A percentile compares a stretch with the other conserved stretches of the same genome.
These are phyloP conservation scores for Heliornis fulica DNA, from an alignment of 2,113 vertebrate species.

Conservation along the genomic window DNA sequence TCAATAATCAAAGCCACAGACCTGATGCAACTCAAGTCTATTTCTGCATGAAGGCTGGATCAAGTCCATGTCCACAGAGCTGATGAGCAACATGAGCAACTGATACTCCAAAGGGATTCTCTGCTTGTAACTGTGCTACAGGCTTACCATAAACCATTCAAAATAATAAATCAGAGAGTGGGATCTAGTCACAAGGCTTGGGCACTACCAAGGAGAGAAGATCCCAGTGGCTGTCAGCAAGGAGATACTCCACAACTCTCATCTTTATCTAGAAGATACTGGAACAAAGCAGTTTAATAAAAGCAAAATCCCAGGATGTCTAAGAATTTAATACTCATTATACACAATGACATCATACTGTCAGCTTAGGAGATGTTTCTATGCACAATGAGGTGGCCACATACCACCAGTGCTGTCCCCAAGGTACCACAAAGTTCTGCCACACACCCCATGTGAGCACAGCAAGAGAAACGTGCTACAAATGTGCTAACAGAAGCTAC, in stretches of 20 bases:
- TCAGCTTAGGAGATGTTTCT: background rate
- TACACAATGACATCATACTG: accelerated
- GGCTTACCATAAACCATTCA: background rate
- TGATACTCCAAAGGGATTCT: background rate
- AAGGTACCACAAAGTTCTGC: background rate
- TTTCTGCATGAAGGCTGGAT: background rate
- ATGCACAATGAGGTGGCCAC: background rate
- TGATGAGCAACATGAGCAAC: background rate
- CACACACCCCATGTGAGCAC: background rate
- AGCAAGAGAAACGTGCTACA: background rate
- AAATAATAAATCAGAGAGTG: background rate
- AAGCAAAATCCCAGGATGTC: background rate
- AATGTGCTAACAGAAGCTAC: background rate
- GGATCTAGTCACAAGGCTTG: background rate
- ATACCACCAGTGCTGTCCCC: background rate
- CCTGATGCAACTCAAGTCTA: background rate
- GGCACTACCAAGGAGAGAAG: background rate
- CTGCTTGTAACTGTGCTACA: background rate
- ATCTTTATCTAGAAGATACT: background rate
- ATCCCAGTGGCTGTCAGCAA: background rate
- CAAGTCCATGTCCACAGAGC: background rate
- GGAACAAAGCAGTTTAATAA: background rate
- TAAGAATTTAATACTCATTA: background rate
- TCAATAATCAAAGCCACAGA: background rate
- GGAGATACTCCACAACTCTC: background rate